Base-by-base conservation (phyloP, 2,797 vertebrate genomes). In the Aselliscus stoliczkanus region DNA sequence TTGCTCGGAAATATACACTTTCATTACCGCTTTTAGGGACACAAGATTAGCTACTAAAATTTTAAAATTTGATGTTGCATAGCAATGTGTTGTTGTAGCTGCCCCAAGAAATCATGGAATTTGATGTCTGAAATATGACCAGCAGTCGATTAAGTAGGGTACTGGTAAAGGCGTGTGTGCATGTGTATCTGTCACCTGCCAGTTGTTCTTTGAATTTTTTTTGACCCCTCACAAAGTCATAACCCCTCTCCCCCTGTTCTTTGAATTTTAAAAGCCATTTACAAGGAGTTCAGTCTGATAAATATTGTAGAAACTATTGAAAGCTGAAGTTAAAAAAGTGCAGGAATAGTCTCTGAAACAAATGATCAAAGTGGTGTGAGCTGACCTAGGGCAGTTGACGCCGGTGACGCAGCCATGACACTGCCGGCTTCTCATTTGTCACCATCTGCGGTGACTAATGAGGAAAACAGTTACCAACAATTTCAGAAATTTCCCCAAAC, bases 61-160 rank as follows among this genome's bases (percentile, higher is more conserved):
- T 96, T 97, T 89, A 47, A 90, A 89, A 93, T 97, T 81, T 85
- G 86, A 85, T 93, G 29, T 84, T 84, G 86, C 96, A 96, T 84
- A 94, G 91, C 94, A 94, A 52, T 65, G 73, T 7, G 14, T 54
- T 7, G 14, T 54, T 20, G 23, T 18, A 79, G 95, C 97, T 92
- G 92, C 96, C 5, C 0, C 52, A 85, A 90, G 39, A 82, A 85
- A 64, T 84, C 95, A 84, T 88, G 96, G 96, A 76, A 93, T 96
- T 89, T 50, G 90, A 70, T 93, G 96, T 96, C 96, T 67, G 20
- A 37, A 60, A 86, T 93, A 81, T 65, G 62, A 84, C 79, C 94
- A 90, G 92, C 69, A 95, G 92, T 97, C 97, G 92, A 94, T 97
- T 96, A 44, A 60, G 83, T 7, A 21, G 1, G 52, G 23, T 31